Conservation (phyloP, 2,797 vertebrate species). For the Eulemur coronatus region DNA sequence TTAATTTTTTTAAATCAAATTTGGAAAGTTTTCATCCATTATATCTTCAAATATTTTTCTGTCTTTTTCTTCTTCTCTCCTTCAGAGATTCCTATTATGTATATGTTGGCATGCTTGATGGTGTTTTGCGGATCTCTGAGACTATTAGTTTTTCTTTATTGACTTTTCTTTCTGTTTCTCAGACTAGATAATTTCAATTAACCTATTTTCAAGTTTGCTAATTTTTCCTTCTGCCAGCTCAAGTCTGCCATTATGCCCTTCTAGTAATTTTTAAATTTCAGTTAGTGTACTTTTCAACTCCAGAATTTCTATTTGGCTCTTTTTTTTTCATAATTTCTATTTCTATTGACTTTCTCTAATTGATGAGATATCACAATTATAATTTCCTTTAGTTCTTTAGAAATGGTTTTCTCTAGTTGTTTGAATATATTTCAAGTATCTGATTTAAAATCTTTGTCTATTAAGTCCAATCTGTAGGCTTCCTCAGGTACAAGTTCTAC, state of each 20-base stretch:
- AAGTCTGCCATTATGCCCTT: background rate
- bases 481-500: background rate
- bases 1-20: background rate
- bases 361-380: background rate
- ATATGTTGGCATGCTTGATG: background rate
- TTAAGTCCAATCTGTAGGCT: background rate
- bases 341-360: background rate
- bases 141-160: background rate
- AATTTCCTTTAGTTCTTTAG: background rate
- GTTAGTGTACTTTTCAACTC: background rate
- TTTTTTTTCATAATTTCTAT: background rate
- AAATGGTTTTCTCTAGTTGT: background rate
- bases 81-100: background rate
- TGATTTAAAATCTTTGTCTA: background rate
- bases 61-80: background rate
- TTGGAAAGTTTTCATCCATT: background rate
- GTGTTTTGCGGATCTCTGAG: background rate
- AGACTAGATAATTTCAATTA: background rate
- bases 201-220: background rate
- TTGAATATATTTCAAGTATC: background rate
- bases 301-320: background rate
- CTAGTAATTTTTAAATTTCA: background rate
- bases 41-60: background rate
- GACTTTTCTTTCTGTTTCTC: background rate
- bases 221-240: background rate